phyloP scores from a whole-genome alignment of 2,888 invertebrate genomes.

The Nysson spinosus region DNA sequence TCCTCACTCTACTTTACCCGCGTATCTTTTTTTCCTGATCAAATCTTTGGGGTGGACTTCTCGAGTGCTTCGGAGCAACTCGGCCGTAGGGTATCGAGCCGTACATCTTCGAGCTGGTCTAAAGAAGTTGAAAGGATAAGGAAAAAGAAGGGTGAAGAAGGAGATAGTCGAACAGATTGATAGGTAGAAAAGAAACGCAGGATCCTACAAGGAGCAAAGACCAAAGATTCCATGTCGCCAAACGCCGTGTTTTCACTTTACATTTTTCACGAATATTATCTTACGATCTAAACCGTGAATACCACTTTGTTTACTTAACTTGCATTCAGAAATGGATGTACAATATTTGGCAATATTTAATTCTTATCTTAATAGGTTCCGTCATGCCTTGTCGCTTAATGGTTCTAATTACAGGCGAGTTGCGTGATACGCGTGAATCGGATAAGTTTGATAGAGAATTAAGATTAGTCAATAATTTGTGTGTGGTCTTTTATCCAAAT shows the following conservation, averaged over 20 bases:
- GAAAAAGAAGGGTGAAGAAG: constrained; percentile 31
- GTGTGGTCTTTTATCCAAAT: constrained; percentile 26
- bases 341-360: too few relatives aligned
- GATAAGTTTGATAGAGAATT: too few relatives aligned
- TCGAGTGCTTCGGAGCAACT: constrained; percentile 55
- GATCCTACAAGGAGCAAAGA: background rate
- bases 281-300: too few relatives aligned
- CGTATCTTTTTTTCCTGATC: constrained; percentile 57
- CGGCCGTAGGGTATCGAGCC: constrained; percentile 60
- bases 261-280: background rate
- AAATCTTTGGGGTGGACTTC: constrained; percentile 69
- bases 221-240: background rate
- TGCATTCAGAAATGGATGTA: too few relatives aligned
- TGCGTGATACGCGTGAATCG: too few relatives aligned
- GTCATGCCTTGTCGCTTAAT: too few relatives aligned
- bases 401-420: too few relatives aligned
- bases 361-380: too few relatives aligned
- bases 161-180: constrained; percentile 26
- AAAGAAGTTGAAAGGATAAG: constrained; percentile 52
- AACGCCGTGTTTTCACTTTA: background rate
- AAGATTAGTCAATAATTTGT: constrained; percentile 13
- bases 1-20: constrained; percentile 38
- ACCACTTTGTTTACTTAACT: too few relatives aligned
- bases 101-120: constrained; percentile 56
- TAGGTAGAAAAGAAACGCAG: constrained; percentile 16